Percentiles rank a stretch among this genome's conserved stretches.
These are phyloP conservation scores for Chloropsis hardwickii DNA, from an alignment of 2,113 vertebrate species.

Conservation along the genomic window DNA sequence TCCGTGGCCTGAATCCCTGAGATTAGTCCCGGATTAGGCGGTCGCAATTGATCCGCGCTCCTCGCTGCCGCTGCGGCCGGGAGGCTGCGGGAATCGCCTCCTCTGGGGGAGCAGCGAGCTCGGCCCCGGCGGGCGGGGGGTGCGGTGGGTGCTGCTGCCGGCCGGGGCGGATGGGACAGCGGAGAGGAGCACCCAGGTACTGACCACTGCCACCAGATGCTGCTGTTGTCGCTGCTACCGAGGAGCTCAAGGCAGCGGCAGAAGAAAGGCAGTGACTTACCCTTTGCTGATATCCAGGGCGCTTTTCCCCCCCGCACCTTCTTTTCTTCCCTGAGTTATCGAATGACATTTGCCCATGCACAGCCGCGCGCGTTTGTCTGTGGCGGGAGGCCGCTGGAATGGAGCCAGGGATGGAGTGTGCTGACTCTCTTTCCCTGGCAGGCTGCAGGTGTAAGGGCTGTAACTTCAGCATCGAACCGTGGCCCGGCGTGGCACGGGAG, in stretches of 20 bases:
- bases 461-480: background rate
- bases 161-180: background rate
- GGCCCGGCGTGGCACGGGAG: rapidly evolving
- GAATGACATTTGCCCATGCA: background rate
- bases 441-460: rapidly evolving
- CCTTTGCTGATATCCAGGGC: background rate
- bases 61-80: background rate
- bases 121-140: background rate
- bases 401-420: background rate
- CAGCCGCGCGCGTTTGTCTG: background rate
- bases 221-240: slow-evolving; percentile 68
- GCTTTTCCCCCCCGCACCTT: too few relatives aligned
- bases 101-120: rapidly evolving
- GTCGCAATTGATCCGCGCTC: background rate
- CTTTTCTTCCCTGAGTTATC: background rate
- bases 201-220: slow-evolving; percentile 72
- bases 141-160: background rate
- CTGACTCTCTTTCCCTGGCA: background rate
- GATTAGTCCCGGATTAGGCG: slow-evolving; percentile 35
- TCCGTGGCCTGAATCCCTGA: slow-evolving; percentile 29
- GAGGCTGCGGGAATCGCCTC: background rate
- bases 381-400: background rate
- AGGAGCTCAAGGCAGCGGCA: background rate
- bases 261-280: slow-evolving; percentile 35
- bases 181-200: slow-evolving; percentile 17